Conservation (phyloP, 2,113 vertebrate genomes). For the Crypturellus undulatus region DNA sequence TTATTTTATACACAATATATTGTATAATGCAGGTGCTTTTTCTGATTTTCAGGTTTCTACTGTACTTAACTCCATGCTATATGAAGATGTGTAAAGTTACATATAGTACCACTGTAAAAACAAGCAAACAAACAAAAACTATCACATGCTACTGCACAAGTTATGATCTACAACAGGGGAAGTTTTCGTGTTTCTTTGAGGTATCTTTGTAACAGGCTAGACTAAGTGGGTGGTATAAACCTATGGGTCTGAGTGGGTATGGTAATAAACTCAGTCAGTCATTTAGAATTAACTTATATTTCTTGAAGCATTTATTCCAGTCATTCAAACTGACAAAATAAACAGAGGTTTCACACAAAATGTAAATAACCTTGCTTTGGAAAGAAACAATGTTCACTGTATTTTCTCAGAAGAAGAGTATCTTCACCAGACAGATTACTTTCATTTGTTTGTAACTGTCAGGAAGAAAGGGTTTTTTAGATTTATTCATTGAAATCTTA, state of each 20-base stretch:
- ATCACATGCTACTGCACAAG: background rate
- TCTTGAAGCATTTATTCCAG: background rate
- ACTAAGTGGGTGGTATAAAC: background rate
- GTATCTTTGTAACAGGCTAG: background rate
- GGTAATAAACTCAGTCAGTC: background rate
- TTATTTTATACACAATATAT: background rate
- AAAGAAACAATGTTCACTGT: background rate
- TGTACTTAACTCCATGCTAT: background rate
- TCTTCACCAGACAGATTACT: background rate
- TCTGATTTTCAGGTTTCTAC: background rate
- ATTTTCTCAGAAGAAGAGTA: background rate
- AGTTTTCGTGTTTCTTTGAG: background rate
- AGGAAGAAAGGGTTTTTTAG: background rate
- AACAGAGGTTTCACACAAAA: background rate
- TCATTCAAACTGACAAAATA: background rate
- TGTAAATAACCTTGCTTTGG: background rate
- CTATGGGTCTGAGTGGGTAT: background rate
- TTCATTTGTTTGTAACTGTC: background rate
- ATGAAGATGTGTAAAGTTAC: background rate
- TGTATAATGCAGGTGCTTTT: background rate
- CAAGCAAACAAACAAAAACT: background rate
- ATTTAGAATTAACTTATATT: background rate
- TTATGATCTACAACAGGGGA: background rate
- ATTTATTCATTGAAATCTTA: background rate
- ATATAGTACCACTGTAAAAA: background rate